phyloP scores from a whole-genome alignment of 2,888 invertebrate species.

The Lepidochrysops patricia region DNA sequence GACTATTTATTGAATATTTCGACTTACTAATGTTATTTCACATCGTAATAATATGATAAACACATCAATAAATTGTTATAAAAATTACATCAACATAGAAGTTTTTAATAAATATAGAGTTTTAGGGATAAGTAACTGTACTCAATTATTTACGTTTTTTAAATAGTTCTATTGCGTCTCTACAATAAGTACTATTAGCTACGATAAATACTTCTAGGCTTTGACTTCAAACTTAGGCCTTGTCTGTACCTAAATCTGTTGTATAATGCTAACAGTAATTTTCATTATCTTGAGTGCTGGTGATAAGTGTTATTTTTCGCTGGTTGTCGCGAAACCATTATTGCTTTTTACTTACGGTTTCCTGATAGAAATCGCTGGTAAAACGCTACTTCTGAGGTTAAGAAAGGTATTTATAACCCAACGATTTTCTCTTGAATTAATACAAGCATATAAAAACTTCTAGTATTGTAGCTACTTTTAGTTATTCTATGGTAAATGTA shows the following conservation, averaged over 20 bases:
- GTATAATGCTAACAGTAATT: neutral
- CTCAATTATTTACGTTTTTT: too few relatives aligned
- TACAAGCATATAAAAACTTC: neutral
- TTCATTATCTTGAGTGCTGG: neutral
- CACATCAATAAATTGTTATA: neutral
- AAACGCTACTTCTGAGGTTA: neutral
- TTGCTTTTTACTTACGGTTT: neutral
- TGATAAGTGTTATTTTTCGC: conserved; percentile 10
- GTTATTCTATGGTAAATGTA: too few relatives aligned
- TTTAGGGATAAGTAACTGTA: too few relatives aligned
- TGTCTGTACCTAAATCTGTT: too few relatives aligned
- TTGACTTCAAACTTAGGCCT: too few relatives aligned
- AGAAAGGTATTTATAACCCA: neutral
- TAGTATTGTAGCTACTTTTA: too few relatives aligned
- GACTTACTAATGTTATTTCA: too few relatives aligned
- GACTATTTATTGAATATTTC: neutral
- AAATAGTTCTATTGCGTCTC: too few relatives aligned
- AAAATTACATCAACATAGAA: too few relatives aligned
- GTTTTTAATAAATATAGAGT: too few relatives aligned
- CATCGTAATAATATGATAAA: neutral
- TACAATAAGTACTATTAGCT: too few relatives aligned
- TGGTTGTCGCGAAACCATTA: conserved; percentile 1
- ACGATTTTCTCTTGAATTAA: neutral
- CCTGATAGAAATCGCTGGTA: conserved; percentile 1
- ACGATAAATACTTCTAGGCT: too few relatives aligned